Base-by-base conservation (phyloP, 2,113 vertebrate species). In the Callospermophilus lateralis region DNA sequence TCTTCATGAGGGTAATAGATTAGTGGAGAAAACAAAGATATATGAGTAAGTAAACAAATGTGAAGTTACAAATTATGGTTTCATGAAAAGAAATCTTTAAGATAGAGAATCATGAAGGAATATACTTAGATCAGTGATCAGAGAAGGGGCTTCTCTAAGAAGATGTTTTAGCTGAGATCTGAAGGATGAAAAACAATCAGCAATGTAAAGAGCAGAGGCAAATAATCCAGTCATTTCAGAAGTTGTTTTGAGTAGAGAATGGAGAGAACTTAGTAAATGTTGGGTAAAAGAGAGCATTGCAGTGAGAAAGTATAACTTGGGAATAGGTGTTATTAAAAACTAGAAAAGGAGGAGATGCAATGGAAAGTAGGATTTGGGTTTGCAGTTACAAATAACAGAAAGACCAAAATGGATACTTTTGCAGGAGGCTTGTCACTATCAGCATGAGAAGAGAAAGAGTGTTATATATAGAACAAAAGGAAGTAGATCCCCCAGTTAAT, bases 1-100 rank as follows among this genome's bases (percentile, higher is more conserved):
- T 87, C 81, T 42, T 93, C 34, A 32, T 92, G 19, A 93, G 37
- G 30, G 32, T 55, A 53, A 26, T 65, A 86, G 67, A 48, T 93
- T 42, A 94, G 70, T 80, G 37, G 37, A 93, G 63, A 37, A 77
- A 80, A 61, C 39, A 73, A 42, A 84, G 24, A 65, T 81, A 39
- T 87, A 11, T 24, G 90, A 94, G n/a, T 81, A 73, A 55, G n/a
- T 95, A 72, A 95, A 79, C 16, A 83, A 79, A 73, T 90, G 48
- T 88, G 84, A 45, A 80, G 77, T 93, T 90, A 84, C 10, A 83
- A 74, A 76, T 89, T 89, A 84, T 42, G 65, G 83, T 93, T 94
- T 85, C 37, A 42, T 53, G 3, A 37, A 93, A 76, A 96, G 51
- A 78, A 90, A 84, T 85, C n/a, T 68, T 45, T 87, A 77, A 65